Evolutionary conservation across 2,888 invertebrate species (phyloP).

Genomic region (Pyrrhopygopsis socrates): DNA sequence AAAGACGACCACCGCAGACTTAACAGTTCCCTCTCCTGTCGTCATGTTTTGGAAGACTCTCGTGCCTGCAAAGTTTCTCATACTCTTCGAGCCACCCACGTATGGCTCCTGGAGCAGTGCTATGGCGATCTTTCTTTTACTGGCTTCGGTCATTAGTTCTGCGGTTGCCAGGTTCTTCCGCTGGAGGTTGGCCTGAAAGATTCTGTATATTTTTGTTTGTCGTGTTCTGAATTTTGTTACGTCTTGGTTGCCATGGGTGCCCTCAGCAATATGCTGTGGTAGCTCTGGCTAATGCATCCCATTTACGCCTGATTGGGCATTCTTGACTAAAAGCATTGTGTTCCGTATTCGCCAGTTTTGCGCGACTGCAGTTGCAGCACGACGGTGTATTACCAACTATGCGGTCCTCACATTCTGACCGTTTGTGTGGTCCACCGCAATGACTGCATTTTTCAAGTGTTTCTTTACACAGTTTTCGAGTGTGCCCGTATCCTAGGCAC

Average conservation of each 20-base stretch:
- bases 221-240: too few relatives aligned
- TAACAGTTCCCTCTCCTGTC: too few relatives aligned
- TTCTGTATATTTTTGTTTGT: too few relatives aligned
- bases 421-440: constrained; percentile 32
- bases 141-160: too few relatives aligned
- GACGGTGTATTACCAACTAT: not conserved
- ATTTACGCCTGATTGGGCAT: not conserved
- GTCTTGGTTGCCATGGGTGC: too few relatives aligned
- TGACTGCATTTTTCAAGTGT: constrained; percentile 34
- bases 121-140: too few relatives aligned
- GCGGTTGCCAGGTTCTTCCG: too few relatives aligned
- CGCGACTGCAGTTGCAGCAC: constrained; percentile 34
- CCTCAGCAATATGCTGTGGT: constrained; percentile 41
- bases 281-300: constrained; percentile 14
- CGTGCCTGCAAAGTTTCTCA: too few relatives aligned
- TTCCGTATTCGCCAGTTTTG: not conserved
- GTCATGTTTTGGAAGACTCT: too few relatives aligned
- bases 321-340: constrained; percentile 37
- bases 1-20: constrained; percentile 50
- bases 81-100: too few relatives aligned
- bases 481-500: constrained; percentile 43
- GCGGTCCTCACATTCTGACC: constrained; percentile 7
- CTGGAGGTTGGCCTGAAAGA: too few relatives aligned
- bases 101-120: too few relatives aligned
- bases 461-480: not conserved